Percentiles rank a stretch among this genome's conserved stretches.
Evolutionary conservation across 2,113 vertebrate genomes (phyloP).

Genomic region (Dicrurus megarhynchus): DNA sequence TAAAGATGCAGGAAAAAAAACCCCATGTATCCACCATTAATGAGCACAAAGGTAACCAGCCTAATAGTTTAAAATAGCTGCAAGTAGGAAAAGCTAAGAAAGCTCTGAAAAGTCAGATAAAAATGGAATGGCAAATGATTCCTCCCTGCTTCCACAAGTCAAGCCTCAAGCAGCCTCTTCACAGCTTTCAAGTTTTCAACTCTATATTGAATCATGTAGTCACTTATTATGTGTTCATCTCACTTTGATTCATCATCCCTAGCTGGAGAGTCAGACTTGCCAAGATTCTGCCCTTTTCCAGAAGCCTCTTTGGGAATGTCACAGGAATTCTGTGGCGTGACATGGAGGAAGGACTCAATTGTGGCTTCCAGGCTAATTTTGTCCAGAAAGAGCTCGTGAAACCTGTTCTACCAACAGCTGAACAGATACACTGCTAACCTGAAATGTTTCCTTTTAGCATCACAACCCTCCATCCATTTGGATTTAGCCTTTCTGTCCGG

Average conservation of each 20-base stretch:
- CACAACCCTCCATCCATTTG: background rate
- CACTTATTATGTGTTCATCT: background rate
- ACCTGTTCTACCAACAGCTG: background rate
- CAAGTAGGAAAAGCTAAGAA: background rate
- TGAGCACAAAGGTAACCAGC: background rate
- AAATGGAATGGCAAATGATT: background rate
- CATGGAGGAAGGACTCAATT: background rate
- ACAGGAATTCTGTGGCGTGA: background rate
- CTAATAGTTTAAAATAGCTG: background rate
- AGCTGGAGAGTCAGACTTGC: background rate
- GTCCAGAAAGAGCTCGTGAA: background rate
- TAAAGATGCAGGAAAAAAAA: background rate
- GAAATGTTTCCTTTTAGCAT: background rate
- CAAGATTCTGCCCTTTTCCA: background rate
- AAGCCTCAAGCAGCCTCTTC: background rate
- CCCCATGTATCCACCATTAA: background rate
- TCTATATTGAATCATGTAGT: background rate
- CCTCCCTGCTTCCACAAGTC: background rate
- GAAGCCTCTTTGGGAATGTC: background rate
- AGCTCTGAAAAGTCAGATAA: background rate
- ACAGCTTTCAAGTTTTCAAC: background rate
- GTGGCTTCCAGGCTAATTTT: background rate
- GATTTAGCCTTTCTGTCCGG: background rate
- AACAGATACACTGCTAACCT: background rate
- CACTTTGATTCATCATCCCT: background rate